Conservation (phyloP, 1,140 invertebrate genomes). For the Drosophila orosa region DNA sequence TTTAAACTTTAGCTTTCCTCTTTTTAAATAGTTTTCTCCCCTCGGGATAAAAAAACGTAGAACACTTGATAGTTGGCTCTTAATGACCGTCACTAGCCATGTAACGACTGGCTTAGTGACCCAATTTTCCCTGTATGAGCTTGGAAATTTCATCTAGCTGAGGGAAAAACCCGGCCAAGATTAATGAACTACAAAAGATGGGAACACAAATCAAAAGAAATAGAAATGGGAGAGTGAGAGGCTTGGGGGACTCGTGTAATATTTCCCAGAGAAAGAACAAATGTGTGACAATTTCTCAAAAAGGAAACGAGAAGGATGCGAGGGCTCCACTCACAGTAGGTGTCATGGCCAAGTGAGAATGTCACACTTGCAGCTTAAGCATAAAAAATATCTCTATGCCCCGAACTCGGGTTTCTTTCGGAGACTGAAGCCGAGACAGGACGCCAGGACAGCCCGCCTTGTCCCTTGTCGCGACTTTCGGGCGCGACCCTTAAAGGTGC, state of each 20-base stretch:
- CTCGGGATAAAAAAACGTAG: background rate
- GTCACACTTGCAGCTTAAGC: slow-evolving; percentile 73
- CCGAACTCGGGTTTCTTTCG: slow-evolving; percentile 12
- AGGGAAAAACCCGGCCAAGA: slow-evolving; percentile 51
- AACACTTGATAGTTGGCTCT: slow-evolving; percentile 14
- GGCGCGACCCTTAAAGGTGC: slow-evolving; percentile 58
- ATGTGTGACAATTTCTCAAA: slow-evolving; percentile 80
- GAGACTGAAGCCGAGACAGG: slow-evolving; percentile 32
- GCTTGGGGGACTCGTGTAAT: slow-evolving; percentile 20
- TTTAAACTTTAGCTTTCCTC: background rate
- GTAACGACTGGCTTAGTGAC: slow-evolving; percentile 64
- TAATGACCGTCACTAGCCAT: slow-evolving; percentile 40
- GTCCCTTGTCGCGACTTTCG: slow-evolving; percentile 30
- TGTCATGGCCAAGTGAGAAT: slow-evolving; percentile 77
- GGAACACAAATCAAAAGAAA: slow-evolving; percentile 76
- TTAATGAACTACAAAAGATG: slow-evolving; percentile 80
- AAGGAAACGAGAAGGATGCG: slow-evolving; percentile 52
- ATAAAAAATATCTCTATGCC: slow-evolving; percentile 44
- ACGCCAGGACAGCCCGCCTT: slow-evolving; percentile 6
- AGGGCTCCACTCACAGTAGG: slow-evolving; percentile 38
- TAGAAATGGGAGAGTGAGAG: slow-evolving; percentile 25
- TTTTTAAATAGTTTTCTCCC: slow-evolving; percentile 3
- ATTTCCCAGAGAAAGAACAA: slow-evolving; percentile 52
- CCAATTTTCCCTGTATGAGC: slow-evolving; percentile 49
- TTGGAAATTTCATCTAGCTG: slow-evolving; percentile 21